Percentiles rank a stretch among this genome's conserved stretches.
Evolutionary conservation across 2,113 vertebrate genomes (phyloP).

Genomic region (Eublepharis macularius): DNA sequence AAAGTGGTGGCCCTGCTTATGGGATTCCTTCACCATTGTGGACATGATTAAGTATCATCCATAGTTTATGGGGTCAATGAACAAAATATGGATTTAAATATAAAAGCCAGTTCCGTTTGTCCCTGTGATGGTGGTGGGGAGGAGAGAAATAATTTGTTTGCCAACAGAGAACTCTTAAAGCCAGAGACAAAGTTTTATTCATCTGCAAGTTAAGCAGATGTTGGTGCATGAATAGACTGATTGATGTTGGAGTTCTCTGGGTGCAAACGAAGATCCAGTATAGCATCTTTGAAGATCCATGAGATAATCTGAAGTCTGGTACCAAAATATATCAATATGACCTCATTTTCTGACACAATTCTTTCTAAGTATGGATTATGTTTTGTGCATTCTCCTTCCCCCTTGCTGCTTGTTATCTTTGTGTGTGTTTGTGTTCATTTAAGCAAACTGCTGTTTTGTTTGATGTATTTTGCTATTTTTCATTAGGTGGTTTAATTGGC

Average conservation of each 20-base stretch:
- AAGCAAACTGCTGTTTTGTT: background rate
- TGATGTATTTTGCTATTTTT: too few relatives aligned
- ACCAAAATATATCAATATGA: constrained; percentile 58
- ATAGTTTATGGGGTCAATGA: background rate
- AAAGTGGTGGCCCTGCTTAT: background rate
- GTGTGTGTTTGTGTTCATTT: background rate
- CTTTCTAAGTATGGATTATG: constrained; percentile 30
- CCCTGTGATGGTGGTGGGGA: constrained; percentile 26
- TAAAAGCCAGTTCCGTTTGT: constrained; percentile 36
- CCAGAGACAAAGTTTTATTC: constrained; percentile 71
- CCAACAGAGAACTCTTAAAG: constrained; percentile 51
- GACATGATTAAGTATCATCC: background rate
- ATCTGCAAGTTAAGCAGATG: constrained; percentile 71
- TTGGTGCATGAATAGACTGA: constrained; percentile 64
- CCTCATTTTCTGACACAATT: constrained; percentile 41
- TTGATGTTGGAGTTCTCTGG: constrained; percentile 59
- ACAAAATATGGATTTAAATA: background rate
- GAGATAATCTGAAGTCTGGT: constrained; percentile 46
- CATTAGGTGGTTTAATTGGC: background rate
- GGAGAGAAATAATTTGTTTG: constrained; percentile 67
- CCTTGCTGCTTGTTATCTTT: background rate
- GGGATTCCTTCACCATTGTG: background rate
- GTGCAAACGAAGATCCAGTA: constrained; percentile 63
- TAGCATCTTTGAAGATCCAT: constrained; percentile 42
- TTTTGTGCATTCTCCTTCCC: constrained; percentile 24